A percentile compares a stretch with the other conserved stretches of the same genome.
Evolutionary conservation across 1,140 invertebrate genomes (phyloP).

Genomic region (Helicoverpa zea): DNA sequence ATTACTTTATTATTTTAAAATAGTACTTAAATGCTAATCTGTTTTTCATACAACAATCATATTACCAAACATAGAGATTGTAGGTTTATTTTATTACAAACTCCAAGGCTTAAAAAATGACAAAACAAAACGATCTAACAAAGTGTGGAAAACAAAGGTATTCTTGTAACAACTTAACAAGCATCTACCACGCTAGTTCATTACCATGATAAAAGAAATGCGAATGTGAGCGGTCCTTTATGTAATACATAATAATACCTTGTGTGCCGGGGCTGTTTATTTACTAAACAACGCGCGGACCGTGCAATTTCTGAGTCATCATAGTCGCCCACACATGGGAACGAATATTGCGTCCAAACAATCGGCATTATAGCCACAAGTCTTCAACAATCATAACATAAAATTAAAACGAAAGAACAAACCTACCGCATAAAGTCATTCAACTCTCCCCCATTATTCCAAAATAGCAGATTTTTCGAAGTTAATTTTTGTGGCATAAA

Average conservation of each 20-base stretch:
- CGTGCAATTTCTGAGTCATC: slow-evolving; percentile 36
- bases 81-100: too few species aligned
- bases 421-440: background rate
- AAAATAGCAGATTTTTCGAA: background rate
- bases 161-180: background rate
- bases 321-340: slow-evolving; percentile 23
- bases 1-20: too few species aligned
- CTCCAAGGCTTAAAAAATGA: background rate
- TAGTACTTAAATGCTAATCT: too few species aligned
- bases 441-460: background rate
- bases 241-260: slow-evolving; percentile 34
- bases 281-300: slow-evolving; percentile 42
- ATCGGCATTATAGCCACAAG: too few species aligned
- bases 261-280: slow-evolving; percentile 12
- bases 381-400: too few species aligned
- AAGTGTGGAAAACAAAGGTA: background rate
- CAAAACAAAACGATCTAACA: background rate
- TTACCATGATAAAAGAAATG: slow-evolving; percentile 37
- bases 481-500: background rate
- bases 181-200: background rate
- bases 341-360: background rate
- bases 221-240: background rate
- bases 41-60: too few species aligned
- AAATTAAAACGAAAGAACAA: background rate
- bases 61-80: too few species aligned